Conservation (phyloP, 2,113 vertebrate species). For the Oceanites oceanicus region DNA sequence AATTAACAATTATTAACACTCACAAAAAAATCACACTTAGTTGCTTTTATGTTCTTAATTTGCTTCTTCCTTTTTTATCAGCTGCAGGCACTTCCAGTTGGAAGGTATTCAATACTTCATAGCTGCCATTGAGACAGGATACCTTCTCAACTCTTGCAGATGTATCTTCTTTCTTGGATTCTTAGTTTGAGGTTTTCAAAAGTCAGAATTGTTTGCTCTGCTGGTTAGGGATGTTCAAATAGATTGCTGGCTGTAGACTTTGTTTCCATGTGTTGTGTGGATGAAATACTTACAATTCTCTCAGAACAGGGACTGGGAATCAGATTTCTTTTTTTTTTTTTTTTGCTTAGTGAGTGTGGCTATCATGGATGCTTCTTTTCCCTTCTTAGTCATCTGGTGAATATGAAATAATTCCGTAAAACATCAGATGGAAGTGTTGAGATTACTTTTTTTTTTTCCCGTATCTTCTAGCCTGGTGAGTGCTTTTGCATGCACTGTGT, state of each 20-base stretch:
- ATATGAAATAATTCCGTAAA: neutral
- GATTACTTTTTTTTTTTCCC: neutral
- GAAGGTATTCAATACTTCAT: neutral
- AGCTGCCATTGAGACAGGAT: neutral
- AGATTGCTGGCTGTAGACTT: neutral
- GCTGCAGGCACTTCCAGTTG: neutral
- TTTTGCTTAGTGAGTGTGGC: neutral
- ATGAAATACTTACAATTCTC: neutral
- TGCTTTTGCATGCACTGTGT: neutral
- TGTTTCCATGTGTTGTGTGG: neutral
- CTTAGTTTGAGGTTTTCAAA: neutral
- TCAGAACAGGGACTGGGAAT: neutral
- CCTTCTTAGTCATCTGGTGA: neutral
- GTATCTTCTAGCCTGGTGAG: neutral
- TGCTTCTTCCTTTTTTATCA: conserved; percentile 4
- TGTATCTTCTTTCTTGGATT: neutral
- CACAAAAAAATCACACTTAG: neutral
- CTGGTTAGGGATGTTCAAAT: neutral
- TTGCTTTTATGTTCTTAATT: neutral
- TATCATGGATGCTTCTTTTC: neutral
- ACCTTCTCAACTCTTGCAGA: neutral
- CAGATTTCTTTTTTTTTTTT: neutral
- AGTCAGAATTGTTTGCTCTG: neutral
- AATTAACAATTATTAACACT: neutral
- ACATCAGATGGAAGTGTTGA: neutral